Evolutionary conservation across 2,888 invertebrate genomes (phyloP), one percentile per base, ranked within the genome.

Genomic region (Sarcophaga rosellei): DNA sequence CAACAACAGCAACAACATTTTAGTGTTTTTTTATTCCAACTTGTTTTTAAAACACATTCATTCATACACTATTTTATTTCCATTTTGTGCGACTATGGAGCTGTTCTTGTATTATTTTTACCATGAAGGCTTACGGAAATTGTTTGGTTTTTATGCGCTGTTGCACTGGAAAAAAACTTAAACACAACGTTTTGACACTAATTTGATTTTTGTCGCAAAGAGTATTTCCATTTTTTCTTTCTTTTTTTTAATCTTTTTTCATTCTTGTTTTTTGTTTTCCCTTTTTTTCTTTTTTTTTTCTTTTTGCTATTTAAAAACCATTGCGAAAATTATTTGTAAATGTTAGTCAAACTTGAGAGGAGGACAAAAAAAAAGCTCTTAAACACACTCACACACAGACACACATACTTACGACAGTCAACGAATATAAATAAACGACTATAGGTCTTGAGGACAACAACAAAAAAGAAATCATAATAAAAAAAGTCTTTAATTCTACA

Each of bases 151-250:
- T 84, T 81, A 78, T 84, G 84, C 84, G 81, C 84, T 78, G 86
- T 72, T 86, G 84, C 84, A 84, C 84, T 78, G 78, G 78, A 84
- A 84, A 86, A 17, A 84, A 86, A 68, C 84, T 74, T 86, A 86
- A 86, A 84, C 81, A 86, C 86, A 86, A 81, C 84, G 84, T 86
- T 86, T 86, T 86, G 86, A 86, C 86, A 86, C 86, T 86, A 86
- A 86, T 86, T 86, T 86, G 86, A 86, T 86, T 84, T 86, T 86
- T 86, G 86, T 86, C 86, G 84, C 84, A 86, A 86, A 81, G 77
- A 84, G 81, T 81, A 84, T 86, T 85, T 85, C 68, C 44, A 35
- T 45, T 45, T 45, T 59, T 59, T 1, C 3, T 12, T 44, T 6
- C 17, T 44, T 23, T 74, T 45, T 66, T 73, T 81, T 65, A 69